Evolutionary conservation across 2,888 invertebrate species (phyloP), one percentile per base, ranked within the genome.

Genomic region (Liodrosophila aerea): DNA sequence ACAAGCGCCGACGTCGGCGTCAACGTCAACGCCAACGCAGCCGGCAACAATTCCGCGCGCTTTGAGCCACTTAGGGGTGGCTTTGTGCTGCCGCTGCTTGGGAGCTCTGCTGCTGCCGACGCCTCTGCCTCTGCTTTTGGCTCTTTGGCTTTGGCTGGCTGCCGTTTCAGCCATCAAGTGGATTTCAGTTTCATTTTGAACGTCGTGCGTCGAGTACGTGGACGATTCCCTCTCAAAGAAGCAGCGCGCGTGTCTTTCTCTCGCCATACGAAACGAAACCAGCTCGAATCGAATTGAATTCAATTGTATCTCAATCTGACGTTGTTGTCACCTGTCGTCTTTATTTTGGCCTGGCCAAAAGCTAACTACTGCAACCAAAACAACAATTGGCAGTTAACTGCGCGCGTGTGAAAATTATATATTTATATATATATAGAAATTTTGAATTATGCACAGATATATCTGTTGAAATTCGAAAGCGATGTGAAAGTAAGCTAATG

Each of bases 131-230:
- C 52, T 60, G 66, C 62, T 39, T 45, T 57, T 49, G 56, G 43
- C 58, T 39, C 52, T 53, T 71, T 52, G 50, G 39, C 60, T 47
- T 31, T 41, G 60, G 68, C 63, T 41, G 60, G 68, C 63, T 56
- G 64, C 37, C 65, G 64, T 71, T 72, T 64, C 66, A 65, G 70
- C 54, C 84, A 77, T 77, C 83, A 76, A 78, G 76, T 76, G 77
- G 80, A 81, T 81, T 88, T 88, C 84, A 88, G 87, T 88, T 88
- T 87, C 86, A 88, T 77, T 88, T 87, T 77, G 86, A 85, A 88
- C 87, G 87, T 85, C 87, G 87, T 87, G 84, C 85, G 86, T 81
- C 53, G 82, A 73, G 78, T 86, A 78, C 86, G 86, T 80, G 78
- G 46, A 75, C 69, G 60, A 57, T 63, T 60, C n/a, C 44, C 47